Evolutionary conservation across 2,888 invertebrate species (phyloP).

Genomic region (Chromoteleia sp.): DNA sequence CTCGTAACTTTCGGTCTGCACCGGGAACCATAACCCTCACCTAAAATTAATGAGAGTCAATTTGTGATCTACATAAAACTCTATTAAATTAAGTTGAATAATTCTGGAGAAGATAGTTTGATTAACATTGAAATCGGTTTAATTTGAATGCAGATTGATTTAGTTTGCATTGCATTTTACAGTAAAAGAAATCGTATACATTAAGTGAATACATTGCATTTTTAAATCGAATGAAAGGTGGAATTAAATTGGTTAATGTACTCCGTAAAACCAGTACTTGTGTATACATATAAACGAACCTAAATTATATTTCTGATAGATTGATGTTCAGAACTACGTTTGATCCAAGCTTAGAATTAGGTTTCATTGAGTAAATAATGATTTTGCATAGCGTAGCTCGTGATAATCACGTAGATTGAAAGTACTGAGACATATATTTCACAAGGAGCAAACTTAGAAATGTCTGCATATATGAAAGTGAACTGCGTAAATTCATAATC

Average conservation of each 20-base stretch:
- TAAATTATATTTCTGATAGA: constrained; percentile 1
- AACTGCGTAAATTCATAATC: constrained; percentile 38
- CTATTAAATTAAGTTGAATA: constrained; percentile 60
- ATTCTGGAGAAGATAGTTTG: constrained; percentile 48
- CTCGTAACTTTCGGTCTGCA: constrained; percentile 86
- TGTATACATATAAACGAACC: not conserved
- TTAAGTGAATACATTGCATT: not conserved
- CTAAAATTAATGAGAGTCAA: constrained; percentile 78
- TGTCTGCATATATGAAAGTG: constrained; percentile 34
- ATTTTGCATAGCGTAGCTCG: constrained; percentile 12
- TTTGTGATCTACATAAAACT: constrained; percentile 60
- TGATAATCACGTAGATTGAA: constrained; percentile 33
- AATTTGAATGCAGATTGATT: constrained; percentile 56
- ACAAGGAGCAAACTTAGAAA: constrained; percentile 36
- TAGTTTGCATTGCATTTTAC: constrained; percentile 35
- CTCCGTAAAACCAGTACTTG: not conserved
- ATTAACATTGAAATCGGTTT: constrained; percentile 59
- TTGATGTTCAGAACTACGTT: constrained; percentile 10
- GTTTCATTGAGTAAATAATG: constrained; percentile 49
- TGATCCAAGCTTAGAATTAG: constrained; percentile 17
- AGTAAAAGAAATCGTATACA: constrained; percentile 5
- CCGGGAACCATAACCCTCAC: constrained; percentile 88
- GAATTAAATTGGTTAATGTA: not conserved
- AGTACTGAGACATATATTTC: constrained; percentile 40
- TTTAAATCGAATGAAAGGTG: no score